Conservation (phyloP, 1,140 invertebrate genomes). For the Helicoverpa zea region DNA sequence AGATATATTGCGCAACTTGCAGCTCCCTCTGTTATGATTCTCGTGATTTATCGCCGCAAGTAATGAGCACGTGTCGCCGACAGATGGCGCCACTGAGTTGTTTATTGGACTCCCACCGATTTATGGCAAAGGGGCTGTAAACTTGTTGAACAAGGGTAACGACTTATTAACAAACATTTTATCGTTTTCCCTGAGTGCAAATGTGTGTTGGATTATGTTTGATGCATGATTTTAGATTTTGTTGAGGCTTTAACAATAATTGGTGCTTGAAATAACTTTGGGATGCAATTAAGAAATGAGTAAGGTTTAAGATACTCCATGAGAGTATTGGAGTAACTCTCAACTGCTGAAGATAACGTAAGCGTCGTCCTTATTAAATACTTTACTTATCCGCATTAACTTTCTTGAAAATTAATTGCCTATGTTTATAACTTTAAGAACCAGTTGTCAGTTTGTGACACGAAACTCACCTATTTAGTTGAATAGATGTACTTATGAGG, state of each 20-base stretch:
- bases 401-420: too few relatives aligned
- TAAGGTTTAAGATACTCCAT: too few relatives aligned
- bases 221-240: neutral
- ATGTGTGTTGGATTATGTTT: conserved; percentile 39
- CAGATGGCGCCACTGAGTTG: conserved; percentile 80
- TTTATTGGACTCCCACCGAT: conserved; percentile 75
- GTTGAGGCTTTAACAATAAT: neutral
- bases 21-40: conserved; percentile 75
- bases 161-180: conserved; percentile 45
- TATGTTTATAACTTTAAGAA: too few relatives aligned
- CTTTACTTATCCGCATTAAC: too few relatives aligned
- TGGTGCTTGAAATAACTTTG: too few relatives aligned
- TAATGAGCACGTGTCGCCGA: conserved; percentile 72
- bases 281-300: too few relatives aligned
- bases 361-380: too few relatives aligned
- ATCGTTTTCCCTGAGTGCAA: conserved; percentile 53
- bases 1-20: conserved; percentile 77
- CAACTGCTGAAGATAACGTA: too few relatives aligned
- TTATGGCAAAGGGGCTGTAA: conserved; percentile 64
- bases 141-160: conserved; percentile 20
- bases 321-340: too few relatives aligned
- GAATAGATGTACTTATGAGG: neutral
- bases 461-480: too few relatives aligned
- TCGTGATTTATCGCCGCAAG: conserved; percentile 73
- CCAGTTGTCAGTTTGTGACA: too few relatives aligned